A percentile compares a stretch with the other conserved stretches of the same genome.
These are phyloP conservation scores for Tetanocera ferruginea DNA, from an alignment of 2,888 invertebrate species.

Conservation along the genomic window DNA sequence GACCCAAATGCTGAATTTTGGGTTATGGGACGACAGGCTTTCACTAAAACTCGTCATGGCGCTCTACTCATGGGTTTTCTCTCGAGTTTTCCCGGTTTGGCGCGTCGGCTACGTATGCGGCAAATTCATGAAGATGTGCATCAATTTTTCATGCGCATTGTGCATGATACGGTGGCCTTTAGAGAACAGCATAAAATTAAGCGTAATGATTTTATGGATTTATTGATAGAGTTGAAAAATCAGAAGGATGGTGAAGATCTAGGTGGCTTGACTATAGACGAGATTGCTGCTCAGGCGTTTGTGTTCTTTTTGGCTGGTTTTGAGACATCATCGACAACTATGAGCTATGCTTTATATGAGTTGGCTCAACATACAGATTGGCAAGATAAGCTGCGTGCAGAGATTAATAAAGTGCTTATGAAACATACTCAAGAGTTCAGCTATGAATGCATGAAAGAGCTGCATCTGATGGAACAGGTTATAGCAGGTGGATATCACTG, in stretches of 20 bases:
- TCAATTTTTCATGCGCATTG: too few relatives aligned
- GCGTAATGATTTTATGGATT: constrained; percentile 70
- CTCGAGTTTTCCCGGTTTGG: constrained; percentile 39
- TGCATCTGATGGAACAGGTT: too few relatives aligned
- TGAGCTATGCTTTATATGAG: constrained; percentile 71
- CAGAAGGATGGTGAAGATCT: constrained; percentile 52
- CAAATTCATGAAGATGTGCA: too few relatives aligned
- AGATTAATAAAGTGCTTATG: constrained; percentile 61
- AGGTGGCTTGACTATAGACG: constrained; percentile 71
- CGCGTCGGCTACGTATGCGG: too few relatives aligned
- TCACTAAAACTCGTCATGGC: constrained; percentile 47
- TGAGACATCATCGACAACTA: constrained; percentile 69
- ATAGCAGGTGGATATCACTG: constrained; percentile 67
- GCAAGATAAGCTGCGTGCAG: constrained; percentile 69
- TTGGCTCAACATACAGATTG: constrained; percentile 69
- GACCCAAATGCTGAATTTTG: constrained; percentile 66
- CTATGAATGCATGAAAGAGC: too few relatives aligned
- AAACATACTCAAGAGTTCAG: too few relatives aligned
- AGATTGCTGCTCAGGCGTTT: too few relatives aligned
- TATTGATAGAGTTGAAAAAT: constrained; percentile 66
- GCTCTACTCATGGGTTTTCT: constrained; percentile 36
- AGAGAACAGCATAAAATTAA: constrained; percentile 59
- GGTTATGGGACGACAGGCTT: constrained; percentile 50
- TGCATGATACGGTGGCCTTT: constrained; percentile 63
- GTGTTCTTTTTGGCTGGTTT: too few relatives aligned